Evolutionary conservation across 2,888 invertebrate species (phyloP), one percentile per base, ranked within the genome.

Genomic region (Tortricodes alternella): DNA sequence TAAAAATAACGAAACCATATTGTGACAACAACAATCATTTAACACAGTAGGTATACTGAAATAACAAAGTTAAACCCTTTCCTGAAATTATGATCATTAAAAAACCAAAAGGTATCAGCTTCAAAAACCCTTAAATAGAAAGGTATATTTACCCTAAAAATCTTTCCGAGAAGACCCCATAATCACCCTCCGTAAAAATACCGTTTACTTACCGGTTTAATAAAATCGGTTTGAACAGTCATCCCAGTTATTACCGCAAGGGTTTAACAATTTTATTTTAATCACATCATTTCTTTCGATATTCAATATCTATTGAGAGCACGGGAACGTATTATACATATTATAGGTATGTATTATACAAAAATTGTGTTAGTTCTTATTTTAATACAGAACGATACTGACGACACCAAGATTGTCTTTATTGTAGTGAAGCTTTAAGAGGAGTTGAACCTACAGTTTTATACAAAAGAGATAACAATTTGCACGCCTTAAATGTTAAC

Each of bases 211-310:
- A 63, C 62, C 64, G 64, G 61, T 81, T 85, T 85, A 85, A 87
- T 88, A 84, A 83, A 77, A 83, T 73, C 71, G 78, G 81, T 82
- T 78, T 81, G 78, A 79, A 71, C 61, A 83, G 89, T 89, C 89
- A 89, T 82, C 89, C 80, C 76, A 67, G 81, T 86, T 89, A 89
- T 89, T 89, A 86, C 87, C 71, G 62, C 64, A 70, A 78, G 75
- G 80, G 77, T 76, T 83, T 79, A 80, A 78, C 71, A 75, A n/a
- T 82, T 85, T 85, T 85, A 80, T 82, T 85, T 82, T 86, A 83
- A 89, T 86, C 82, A 83, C 74, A 80, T 85, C 82, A 82, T 80
- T 75, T 80, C 82, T 78, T 74, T 70, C 67, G 70, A 78, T 79
- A 80, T 82, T 79, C 80, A 76, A 78, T 75, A 77, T 78, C 72